Base-by-base conservation (phyloP, 1,140 invertebrate species). In the Coboldia fuscipes region DNA sequence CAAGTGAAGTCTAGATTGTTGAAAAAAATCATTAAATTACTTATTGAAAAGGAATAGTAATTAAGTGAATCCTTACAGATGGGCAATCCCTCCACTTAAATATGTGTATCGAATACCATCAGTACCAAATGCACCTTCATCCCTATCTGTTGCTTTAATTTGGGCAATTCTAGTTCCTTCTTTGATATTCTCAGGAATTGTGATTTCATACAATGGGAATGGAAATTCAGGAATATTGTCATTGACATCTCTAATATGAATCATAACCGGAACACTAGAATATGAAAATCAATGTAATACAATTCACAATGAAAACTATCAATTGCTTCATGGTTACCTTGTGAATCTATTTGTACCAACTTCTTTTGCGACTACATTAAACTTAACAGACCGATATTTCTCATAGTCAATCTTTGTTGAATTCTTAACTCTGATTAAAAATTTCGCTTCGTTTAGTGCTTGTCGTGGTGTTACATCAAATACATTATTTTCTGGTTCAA, bases 181-280 rank as follows among this genome's bases (percentile, higher is more conserved):
- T 16, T 66, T 62, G 48, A 82, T 80, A 56, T 94, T 89, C 58
- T 96, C 89, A 10, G 66, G 65, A 17, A 84, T 62, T 2, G 66
- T 72, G 2, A 78, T 72, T 44, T 82, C 77, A 50, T 92, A 92
- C 19, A 71, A 48, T 13, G 66, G 57, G 44, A 79, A 66, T 0
- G 66, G 72, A 47, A 96, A 96, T 51, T 83, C 75, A 0, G 89
- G 90, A 49, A 81, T 80, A 56, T 94, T 93, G 50, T 96, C 90
- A 48, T 96, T 94, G 50, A 82, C 72, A 60, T 97, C 90, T 39
- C 75, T 65, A 45, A 97, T 75, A 40, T 75, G 68, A 29, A 94
- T 72, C 9, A 71, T 79, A 3, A 96, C 75, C 24, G 79, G 73
- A 1, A 84, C 85, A n/a, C 67, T 57, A 47, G 75, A 84, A 56